These are phyloP conservation scores for Paedocypris sp. DNA, from an alignment of 2,113 vertebrate species.

Conservation along the genomic window DNA sequence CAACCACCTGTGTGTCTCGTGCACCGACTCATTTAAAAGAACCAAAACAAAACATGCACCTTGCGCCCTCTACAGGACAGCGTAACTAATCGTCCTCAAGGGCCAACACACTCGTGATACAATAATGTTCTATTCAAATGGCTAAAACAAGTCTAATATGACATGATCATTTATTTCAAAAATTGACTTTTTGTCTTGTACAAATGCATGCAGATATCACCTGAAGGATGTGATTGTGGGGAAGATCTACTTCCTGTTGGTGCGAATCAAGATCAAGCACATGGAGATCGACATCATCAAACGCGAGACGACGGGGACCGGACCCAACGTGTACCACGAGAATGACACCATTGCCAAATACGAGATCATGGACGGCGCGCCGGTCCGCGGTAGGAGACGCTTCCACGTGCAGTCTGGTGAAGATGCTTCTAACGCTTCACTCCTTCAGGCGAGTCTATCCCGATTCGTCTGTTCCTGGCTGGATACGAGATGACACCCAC, in stretches of 20 bases:
- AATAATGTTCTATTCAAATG: too few relatives aligned
- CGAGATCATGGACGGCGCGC: constrained; percentile 97
- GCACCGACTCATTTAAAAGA: too few relatives aligned
- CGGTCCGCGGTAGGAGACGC: constrained; percentile 74
- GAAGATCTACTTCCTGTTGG: constrained; percentile 95
- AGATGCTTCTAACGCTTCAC: too few relatives aligned
- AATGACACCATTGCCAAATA: constrained; percentile 98
- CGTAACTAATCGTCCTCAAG: too few relatives aligned
- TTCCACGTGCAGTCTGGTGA: too few relatives aligned
- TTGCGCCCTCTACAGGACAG: too few relatives aligned
- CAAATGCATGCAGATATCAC: constrained; percentile 75
- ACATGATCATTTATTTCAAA: background rate
- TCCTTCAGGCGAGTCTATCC: constrained; percentile 85
- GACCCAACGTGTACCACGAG: constrained; percentile 92
- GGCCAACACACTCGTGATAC: too few relatives aligned
- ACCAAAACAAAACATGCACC: too few relatives aligned
- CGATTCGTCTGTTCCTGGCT: constrained; percentile 90
- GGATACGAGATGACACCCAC: constrained; percentile 96
- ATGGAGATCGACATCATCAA: constrained; percentile 99
- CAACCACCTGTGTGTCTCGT: too few relatives aligned
- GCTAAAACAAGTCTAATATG: background rate
- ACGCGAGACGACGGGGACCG: constrained; percentile 88
- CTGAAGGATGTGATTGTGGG: constrained; percentile 97
- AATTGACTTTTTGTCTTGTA: background rate
- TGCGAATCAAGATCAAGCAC: constrained; percentile 97